Evolutionary conservation across 2,113 vertebrate species (phyloP).

Genomic region (Passer montanus): DNA sequence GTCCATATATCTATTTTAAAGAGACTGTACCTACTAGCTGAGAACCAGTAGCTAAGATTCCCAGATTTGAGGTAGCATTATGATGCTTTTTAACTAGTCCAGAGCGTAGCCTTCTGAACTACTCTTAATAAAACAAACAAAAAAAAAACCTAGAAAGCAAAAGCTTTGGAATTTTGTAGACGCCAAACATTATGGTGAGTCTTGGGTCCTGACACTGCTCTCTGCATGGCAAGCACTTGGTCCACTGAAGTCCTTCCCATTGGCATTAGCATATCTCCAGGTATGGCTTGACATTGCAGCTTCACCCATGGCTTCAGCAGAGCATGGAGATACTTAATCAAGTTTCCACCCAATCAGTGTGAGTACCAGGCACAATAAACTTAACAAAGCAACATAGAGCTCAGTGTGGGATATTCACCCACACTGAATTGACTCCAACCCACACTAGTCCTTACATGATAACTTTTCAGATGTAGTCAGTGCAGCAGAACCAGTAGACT

Average conservation of each 20-base stretch:
- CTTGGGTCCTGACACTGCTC: neutral
- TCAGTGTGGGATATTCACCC: neutral
- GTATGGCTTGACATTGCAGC: neutral
- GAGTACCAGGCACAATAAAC: neutral
- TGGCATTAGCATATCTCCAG: neutral
- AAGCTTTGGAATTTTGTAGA: neutral
- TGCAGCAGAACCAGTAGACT: neutral
- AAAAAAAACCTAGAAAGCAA: neutral
- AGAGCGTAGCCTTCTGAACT: neutral
- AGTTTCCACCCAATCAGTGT: neutral
- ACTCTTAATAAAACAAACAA: neutral
- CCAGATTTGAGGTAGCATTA: neutral
- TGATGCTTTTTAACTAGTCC: neutral
- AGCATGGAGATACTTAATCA: neutral
- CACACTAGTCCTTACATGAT: neutral
- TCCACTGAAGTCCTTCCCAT: neutral
- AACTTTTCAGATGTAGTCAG: neutral
- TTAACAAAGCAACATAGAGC: neutral
- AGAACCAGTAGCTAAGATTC: neutral
- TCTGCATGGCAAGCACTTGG: neutral
- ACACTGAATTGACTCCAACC: neutral
- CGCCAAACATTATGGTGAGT: neutral
- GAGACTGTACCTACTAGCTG: neutral
- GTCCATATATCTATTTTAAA: neutral
- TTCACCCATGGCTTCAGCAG: neutral